Conservation (phyloP, 2,113 vertebrate genomes). For the Brienomyrus brachyistius region DNA sequence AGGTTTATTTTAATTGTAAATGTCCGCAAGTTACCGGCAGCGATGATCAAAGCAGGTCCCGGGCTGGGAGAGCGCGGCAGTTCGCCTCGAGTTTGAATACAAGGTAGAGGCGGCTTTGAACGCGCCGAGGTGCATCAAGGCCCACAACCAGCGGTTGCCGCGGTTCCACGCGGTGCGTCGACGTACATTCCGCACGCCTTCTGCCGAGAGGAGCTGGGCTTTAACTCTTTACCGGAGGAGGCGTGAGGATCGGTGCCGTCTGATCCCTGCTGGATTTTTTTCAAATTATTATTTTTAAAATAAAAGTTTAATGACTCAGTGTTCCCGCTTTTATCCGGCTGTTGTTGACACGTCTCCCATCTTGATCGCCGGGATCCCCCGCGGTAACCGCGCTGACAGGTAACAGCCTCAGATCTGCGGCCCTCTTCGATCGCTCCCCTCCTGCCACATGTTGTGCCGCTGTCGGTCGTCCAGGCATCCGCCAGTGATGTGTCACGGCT, state of each 20-base stretch:
- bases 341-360: neutral
- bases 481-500: neutral
- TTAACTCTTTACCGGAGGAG: neutral
- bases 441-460: neutral
- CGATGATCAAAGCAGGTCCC: constrained; percentile 59
- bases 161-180: constrained; percentile 37
- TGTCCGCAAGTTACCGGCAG: constrained; percentile 56
- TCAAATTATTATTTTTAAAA: neutral
- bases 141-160: constrained; percentile 49
- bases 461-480: neutral
- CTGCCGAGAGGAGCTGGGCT: neutral
- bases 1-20: constrained; percentile 64
- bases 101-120: constrained; percentile 55
- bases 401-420: neutral
- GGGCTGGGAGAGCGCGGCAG: constrained; percentile 36
- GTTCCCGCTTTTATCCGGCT: neutral
- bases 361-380: neutral
- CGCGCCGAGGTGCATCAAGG: constrained; percentile 26
- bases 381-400: neutral
- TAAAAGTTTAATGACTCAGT: neutral
- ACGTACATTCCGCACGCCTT: neutral
- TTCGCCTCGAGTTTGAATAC: constrained; percentile 51
- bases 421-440: neutral
- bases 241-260: neutral
- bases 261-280: neutral